Percentiles rank a stretch among this genome's conserved stretches.
Evolutionary conservation across 2,888 invertebrate genomes (phyloP).

Genomic region (Strigamia crassipes): DNA sequence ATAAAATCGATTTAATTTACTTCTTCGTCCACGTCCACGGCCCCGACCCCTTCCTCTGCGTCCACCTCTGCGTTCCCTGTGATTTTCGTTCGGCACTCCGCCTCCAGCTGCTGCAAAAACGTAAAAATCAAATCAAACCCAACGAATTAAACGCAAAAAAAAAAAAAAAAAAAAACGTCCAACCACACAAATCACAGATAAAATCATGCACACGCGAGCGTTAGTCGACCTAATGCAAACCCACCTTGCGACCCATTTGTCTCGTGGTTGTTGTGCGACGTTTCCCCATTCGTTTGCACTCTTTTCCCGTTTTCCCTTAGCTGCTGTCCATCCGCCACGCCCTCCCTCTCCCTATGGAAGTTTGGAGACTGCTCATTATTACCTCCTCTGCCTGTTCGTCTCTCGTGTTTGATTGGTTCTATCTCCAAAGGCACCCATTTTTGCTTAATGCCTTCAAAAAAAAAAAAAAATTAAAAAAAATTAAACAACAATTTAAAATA

Average conservation of each 20-base stretch:
- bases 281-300: neutral
- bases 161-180: neutral
- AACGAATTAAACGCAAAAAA: neutral
- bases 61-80: conserved; percentile 50
- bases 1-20: neutral
- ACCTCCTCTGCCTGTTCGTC: conserved; percentile 48
- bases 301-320: neutral
- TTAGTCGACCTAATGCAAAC: neutral
- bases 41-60: conserved; percentile 55
- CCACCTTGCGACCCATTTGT: neutral
- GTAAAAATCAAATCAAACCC: neutral
- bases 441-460: conserved; percentile 68
- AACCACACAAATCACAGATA: neutral
- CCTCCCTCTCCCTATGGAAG: neutral
- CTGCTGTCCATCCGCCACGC: neutral
- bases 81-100: neutral
- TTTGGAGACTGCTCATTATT: conserved; percentile 18
- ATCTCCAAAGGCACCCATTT: conserved; percentile 93
- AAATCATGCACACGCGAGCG: neutral
- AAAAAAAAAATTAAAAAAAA: conserved; percentile 51
- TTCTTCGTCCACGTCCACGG: conserved; percentile 57
- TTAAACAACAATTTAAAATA: neutral
- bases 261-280: neutral
- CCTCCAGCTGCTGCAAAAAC: neutral
- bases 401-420: conserved; percentile 67